Percentiles rank a stretch among this genome's conserved stretches.
Evolutionary conservation across 1,140 invertebrate genomes (phyloP).

Genomic region (roundworm (Caenorhabditis elegans)): DNA sequence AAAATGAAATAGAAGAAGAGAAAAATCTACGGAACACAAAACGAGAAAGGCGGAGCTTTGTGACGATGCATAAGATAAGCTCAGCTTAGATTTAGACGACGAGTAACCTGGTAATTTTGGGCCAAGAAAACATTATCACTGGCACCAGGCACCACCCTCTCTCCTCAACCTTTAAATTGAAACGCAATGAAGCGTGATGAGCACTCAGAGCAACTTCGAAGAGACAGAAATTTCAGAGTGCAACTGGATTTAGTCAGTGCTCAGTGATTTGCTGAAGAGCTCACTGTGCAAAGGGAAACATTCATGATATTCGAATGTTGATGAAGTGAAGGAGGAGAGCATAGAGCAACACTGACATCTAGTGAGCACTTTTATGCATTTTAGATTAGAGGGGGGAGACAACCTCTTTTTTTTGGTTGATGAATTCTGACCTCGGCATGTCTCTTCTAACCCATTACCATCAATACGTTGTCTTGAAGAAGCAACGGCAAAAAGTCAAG

Average conservation of each 20-base stretch:
- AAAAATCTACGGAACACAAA: not conserved
- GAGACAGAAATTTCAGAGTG: not conserved
- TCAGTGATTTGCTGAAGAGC: too few species aligned
- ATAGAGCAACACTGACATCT: not conserved
- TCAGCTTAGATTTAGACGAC: too few species aligned
- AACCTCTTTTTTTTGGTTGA: conserved; percentile 9
- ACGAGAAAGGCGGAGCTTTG: not conserved
- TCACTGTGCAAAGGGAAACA: too few species aligned
- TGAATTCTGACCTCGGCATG: conserved; percentile 28
- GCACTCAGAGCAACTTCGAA: not conserved
- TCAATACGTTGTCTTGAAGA: not conserved
- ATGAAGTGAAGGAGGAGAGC: not conserved
- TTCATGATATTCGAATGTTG: not conserved
- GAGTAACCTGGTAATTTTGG: not conserved
- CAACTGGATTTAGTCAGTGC: too few species aligned
- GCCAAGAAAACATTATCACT: not conserved
- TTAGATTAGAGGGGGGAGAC: not conserved
- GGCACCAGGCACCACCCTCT: not conserved
- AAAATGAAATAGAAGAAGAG: not conserved
- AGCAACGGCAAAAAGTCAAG: not conserved
- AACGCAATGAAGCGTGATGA: not conserved
- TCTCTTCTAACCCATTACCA: not conserved
- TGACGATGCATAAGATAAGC: not conserved
- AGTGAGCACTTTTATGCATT: conserved; percentile 22
- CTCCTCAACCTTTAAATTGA: not conserved